Base-by-base conservation (phyloP, 2,888 invertebrate species). In the Lepidocyrtinus sp. region DNA sequence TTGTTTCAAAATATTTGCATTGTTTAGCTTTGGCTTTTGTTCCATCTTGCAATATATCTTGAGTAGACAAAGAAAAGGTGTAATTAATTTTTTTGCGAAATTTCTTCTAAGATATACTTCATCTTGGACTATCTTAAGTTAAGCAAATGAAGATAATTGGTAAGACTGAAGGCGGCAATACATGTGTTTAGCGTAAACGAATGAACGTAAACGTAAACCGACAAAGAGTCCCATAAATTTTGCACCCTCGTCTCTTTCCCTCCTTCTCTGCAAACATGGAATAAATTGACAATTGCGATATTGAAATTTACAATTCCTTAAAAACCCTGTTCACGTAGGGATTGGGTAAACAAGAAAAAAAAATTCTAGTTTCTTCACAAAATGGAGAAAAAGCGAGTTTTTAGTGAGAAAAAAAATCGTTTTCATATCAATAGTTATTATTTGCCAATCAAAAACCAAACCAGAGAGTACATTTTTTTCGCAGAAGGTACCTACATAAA, bases 161-260 rank as follows among this genome's bases (percentile, higher is more conserved):
- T n/a, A 12, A 50, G 21, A 21, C 3, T 3, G 59, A 59, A 59
- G 62, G 36, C 61, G 59, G 63, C 25, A 72, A 45, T 70, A 71
- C 76, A 76, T 65, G 62, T 76, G 76, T 76, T 71, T 70, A 64
- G 64, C 24, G 65, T 36, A 17, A 59, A 55, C 15, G 36, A 36
- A 65, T 65, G 26, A 75, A 22, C 19, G 45, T 19, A 64, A 36
- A 76, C n/a, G n/a, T n/a, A n/a, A 76, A 76, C 76, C 76, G 76
- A 76, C 76, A 76, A 76, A 76, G 24, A 76, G 61, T 71, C 62
- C 55, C 70, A 76, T 76, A 76, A 76, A 76, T 71, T 69, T 36
- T 36, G 63, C 25, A 45, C 46, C 26, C 45, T 67, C 67, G n/a
- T 25, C 25, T 26, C 9, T 21, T 21, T 59, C 59, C 59, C 59